Evolutionary conservation across 2,888 invertebrate genomes (phyloP).

Genomic region (Amaurobius ferox): DNA sequence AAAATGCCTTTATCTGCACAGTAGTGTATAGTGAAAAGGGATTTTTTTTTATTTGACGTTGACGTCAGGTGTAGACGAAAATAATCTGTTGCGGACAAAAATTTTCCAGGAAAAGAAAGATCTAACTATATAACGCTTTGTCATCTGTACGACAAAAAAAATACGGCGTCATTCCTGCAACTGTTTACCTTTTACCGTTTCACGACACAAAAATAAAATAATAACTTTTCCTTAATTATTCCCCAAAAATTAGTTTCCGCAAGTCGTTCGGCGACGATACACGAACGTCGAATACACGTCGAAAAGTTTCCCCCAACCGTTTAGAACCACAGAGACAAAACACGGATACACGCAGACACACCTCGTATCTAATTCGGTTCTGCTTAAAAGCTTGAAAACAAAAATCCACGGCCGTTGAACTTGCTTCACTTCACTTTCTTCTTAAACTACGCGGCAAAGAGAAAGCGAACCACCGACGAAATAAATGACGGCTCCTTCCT

Average conservation of each 20-base stretch:
- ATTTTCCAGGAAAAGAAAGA: too few species aligned
- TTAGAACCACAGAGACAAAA: background rate
- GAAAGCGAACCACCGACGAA: background rate
- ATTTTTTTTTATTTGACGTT: too few species aligned
- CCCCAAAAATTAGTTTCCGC: background rate
- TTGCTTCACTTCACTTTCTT: slow-evolving; percentile 7
- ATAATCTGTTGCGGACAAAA: too few species aligned
- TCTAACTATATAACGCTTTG: too few species aligned
- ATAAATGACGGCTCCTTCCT: background rate
- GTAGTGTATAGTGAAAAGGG: too few species aligned
- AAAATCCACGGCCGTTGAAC: slow-evolving; percentile 45
- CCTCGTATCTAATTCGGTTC: background rate
- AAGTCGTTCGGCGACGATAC: background rate
- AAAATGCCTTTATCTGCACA: too few species aligned
- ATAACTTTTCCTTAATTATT: background rate
- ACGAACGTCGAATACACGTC: background rate
- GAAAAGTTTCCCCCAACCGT: background rate
- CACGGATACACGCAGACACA: background rate
- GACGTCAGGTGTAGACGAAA: too few species aligned
- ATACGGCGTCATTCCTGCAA: too few species aligned
- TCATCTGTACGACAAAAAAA: too few species aligned
- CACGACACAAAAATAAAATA: too few species aligned
- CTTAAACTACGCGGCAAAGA: slow-evolving; percentile 12
- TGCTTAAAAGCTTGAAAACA: background rate
- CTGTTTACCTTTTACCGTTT: too few species aligned